These are phyloP conservation scores for Chaetodon trifasciatus DNA, from an alignment of 2,797 vertebrate species.

Conservation along the genomic window DNA sequence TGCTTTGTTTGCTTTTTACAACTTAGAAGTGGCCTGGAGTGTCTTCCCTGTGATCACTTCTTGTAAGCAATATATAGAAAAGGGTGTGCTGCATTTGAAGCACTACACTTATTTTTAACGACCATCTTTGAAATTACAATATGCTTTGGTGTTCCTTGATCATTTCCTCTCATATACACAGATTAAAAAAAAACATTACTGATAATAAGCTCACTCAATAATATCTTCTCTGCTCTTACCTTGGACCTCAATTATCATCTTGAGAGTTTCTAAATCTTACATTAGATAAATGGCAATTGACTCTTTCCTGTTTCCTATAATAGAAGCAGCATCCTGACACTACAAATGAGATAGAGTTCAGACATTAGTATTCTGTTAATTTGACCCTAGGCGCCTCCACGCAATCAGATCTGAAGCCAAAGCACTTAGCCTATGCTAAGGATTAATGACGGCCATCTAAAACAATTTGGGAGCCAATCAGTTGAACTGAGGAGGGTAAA, in stretches of 20 bases:
- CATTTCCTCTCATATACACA: slow-evolving; percentile 32
- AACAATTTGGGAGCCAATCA: slow-evolving; percentile 99
- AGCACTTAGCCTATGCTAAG: slow-evolving; percentile 97
- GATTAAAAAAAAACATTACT: slow-evolving; percentile 50
- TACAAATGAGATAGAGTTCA: slow-evolving; percentile 85
- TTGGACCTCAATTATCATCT: slow-evolving; percentile 86
- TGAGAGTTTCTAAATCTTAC: slow-evolving; percentile 76
- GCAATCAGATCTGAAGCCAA: slow-evolving; percentile 95
- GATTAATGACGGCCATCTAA: slow-evolving; percentile 99
- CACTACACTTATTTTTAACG: background rate
- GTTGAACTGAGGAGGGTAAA: slow-evolving; percentile 99
- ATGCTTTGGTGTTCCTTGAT: slow-evolving; percentile 43
- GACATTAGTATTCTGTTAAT: slow-evolving; percentile 91
- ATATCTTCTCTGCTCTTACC: slow-evolving; percentile 66
- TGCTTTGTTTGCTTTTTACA: slow-evolving; percentile 24
- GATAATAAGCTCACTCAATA: slow-evolving; percentile 45
- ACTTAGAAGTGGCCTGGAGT: slow-evolving; percentile 10
- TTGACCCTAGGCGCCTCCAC: slow-evolving; percentile 91
- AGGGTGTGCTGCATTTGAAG: slow-evolving; percentile 21
- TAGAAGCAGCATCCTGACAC: slow-evolving; percentile 82
- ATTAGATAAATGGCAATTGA: slow-evolving; percentile 84
- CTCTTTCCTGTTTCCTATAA: slow-evolving; percentile 79
- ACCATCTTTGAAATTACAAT: slow-evolving; percentile 49
- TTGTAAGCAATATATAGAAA: slow-evolving; percentile 20
- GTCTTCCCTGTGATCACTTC: slow-evolving; percentile 25